phyloP scores from a whole-genome alignment of 2,888 invertebrate genomes.

The Drosophila anomelani region DNA sequence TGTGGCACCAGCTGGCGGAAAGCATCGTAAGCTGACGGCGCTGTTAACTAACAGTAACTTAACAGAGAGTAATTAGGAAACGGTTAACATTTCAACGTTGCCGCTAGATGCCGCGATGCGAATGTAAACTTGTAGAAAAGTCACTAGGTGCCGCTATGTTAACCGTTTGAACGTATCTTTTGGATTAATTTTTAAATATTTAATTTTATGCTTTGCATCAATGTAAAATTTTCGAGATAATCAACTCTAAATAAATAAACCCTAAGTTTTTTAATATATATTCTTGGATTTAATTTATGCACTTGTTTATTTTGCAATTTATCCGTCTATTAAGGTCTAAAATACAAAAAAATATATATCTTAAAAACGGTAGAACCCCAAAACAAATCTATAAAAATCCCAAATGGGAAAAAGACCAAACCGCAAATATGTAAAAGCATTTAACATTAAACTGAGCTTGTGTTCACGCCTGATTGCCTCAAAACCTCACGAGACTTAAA shows the following conservation, averaged over 20 bases:
- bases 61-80: background rate
- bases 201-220: too few species aligned
- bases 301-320: background rate
- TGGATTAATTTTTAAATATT: background rate
- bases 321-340: background rate
- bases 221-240: background rate
- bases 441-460: background rate
- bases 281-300: background rate
- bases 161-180: background rate
- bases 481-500: background rate
- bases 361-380: too few species aligned
- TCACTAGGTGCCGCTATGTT: background rate
- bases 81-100: background rate
- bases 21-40: background rate
- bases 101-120: background rate
- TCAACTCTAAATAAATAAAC: background rate
- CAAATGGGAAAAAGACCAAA: background rate
- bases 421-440: constrained; percentile 13
- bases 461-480: constrained; percentile 25
- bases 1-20: constrained; percentile 4
- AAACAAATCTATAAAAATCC: background rate
- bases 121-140: background rate
- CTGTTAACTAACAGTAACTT: constrained; percentile 1
- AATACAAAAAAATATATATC: background rate
- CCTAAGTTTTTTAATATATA: background rate